Evolutionary conservation across 2,888 invertebrate species (phyloP).

Genomic region (Drosophila neoperkinsi): DNA sequence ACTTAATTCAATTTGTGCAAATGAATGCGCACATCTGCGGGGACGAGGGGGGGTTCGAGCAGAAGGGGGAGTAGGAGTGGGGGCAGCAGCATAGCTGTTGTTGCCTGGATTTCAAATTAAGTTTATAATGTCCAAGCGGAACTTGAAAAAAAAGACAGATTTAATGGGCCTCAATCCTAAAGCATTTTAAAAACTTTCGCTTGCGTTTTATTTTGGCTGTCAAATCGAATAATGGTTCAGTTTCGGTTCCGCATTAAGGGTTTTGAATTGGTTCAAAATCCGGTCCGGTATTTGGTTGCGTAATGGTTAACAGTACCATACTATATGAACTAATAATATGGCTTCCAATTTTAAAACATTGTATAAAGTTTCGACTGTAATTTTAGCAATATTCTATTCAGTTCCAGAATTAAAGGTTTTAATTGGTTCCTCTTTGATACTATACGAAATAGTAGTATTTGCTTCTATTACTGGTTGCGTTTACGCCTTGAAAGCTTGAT

Average conservation of each 20-base stretch:
- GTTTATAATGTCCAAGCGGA: constrained; percentile 28
- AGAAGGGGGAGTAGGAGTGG: neutral
- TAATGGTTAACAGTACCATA: too few relatives aligned
- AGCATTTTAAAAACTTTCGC: neutral
- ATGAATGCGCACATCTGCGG: constrained; percentile 53
- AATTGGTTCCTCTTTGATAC: neutral
- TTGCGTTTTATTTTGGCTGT: neutral
- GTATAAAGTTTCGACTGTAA: neutral
- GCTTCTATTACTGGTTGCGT: too few relatives aligned
- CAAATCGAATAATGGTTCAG: neutral
- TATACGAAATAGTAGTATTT: too few relatives aligned
- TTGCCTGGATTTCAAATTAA: constrained; percentile 44
- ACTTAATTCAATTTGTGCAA: constrained; percentile 74
- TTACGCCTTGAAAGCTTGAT: neutral
- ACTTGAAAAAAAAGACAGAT: neutral
- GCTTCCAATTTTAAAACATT: neutral
- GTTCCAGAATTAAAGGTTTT: neutral
- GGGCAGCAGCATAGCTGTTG: neutral
- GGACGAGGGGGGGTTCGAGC: too few relatives aligned
- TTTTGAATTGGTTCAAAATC: neutral
- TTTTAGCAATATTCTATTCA: neutral
- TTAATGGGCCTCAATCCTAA: neutral
- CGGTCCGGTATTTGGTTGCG: too few relatives aligned
- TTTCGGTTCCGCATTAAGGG: neutral
- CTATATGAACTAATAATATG: neutral